phyloP scores from a whole-genome alignment of 2,113 vertebrate species.

The Caranx melampygus region DNA sequence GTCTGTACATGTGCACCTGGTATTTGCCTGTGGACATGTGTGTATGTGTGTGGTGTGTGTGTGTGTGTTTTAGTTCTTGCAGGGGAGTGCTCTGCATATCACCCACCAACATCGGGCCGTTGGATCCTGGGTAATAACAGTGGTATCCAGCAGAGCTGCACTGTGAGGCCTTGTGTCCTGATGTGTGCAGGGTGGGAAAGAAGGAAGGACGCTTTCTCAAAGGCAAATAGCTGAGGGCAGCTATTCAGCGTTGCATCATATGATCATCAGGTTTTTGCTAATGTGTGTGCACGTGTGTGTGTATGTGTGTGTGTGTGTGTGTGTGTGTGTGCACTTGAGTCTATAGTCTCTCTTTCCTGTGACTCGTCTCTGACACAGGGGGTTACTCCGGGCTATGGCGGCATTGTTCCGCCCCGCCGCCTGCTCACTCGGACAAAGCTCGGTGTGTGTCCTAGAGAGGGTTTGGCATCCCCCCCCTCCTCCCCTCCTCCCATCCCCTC shows the following conservation, averaged over 20 bases:
- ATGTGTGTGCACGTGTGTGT: conserved; percentile 23
- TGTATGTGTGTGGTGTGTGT: neutral
- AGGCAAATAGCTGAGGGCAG: conserved; percentile 16
- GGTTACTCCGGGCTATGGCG: conserved; percentile 47
- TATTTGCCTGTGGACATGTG: conserved; percentile 9
- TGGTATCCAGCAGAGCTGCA: neutral
- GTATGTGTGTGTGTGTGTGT: conserved; percentile 17
- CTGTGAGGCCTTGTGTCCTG: neutral
- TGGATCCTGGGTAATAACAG: neutral
- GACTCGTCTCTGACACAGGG: conserved; percentile 41
- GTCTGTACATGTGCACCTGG: neutral
- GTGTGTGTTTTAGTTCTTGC: neutral
- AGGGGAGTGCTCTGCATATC: neutral
- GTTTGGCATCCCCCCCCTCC: conserved; percentile 66
- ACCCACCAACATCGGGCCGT: neutral
- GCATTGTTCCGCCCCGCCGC: conserved; percentile 69
- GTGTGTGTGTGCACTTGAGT: conserved; percentile 26
- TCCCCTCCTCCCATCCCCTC: no score
- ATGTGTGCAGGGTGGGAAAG: neutral
- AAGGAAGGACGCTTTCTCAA: neutral
- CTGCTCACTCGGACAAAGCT: conserved; percentile 69
- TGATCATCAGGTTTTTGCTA: conserved; percentile 27
- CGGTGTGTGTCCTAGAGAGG: conserved; percentile 71
- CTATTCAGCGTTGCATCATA: neutral
- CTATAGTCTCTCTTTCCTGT: conserved; percentile 23